phyloP scores from a whole-genome alignment of 1,140 invertebrate genomes.

The Leptonema lineaticorne region DNA sequence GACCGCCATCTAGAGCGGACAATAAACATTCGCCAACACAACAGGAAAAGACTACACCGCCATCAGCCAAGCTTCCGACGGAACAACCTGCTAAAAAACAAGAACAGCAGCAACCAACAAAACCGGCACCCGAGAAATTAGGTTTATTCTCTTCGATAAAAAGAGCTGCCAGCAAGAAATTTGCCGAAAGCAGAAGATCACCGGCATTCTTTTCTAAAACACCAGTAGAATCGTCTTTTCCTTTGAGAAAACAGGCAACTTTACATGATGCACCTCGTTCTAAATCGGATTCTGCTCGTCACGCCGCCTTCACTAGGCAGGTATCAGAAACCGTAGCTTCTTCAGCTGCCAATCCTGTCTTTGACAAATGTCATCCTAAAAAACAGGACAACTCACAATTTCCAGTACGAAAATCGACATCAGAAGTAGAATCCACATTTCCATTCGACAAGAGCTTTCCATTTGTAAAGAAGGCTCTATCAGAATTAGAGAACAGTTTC shows the following conservation, averaged over 20 bases:
- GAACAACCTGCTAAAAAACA: slow-evolving; percentile 42
- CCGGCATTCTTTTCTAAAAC: slow-evolving; percentile 50
- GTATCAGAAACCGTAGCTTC: slow-evolving; percentile 53
- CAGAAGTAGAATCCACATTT: slow-evolving; percentile 54
- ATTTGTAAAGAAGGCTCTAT: slow-evolving; percentile 54
- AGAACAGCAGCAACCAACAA: slow-evolving; percentile 35
- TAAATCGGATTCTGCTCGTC: slow-evolving; percentile 55
- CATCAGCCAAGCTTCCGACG: slow-evolving; percentile 27
- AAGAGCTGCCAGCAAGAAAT: slow-evolving; percentile 56
- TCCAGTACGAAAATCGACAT: slow-evolving; percentile 54
- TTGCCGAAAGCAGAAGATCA: slow-evolving; percentile 52
- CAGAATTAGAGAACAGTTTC: slow-evolving; percentile 55
- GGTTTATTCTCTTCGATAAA: slow-evolving; percentile 57
- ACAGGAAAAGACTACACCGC: not conserved
- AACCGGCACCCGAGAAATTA: slow-evolving; percentile 53
- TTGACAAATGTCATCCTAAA: slow-evolving; percentile 54
- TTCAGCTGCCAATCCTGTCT: slow-evolving; percentile 47
- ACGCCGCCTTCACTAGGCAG: slow-evolving; percentile 54
- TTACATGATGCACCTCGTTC: slow-evolving; percentile 51
- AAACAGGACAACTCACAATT: slow-evolving; percentile 53
- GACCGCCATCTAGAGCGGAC: slow-evolving; percentile 32
- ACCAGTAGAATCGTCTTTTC: slow-evolving; percentile 38
- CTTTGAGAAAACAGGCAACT: slow-evolving; percentile 39
- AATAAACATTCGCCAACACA: slow-evolving; percentile 34
- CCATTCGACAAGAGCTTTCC: slow-evolving; percentile 44